Percentiles rank a stretch among this genome's conserved stretches.
These are phyloP conservation scores for Drosophila vallismaia DNA, from an alignment of 2,888 invertebrate genomes.

Conservation along the genomic window DNA sequence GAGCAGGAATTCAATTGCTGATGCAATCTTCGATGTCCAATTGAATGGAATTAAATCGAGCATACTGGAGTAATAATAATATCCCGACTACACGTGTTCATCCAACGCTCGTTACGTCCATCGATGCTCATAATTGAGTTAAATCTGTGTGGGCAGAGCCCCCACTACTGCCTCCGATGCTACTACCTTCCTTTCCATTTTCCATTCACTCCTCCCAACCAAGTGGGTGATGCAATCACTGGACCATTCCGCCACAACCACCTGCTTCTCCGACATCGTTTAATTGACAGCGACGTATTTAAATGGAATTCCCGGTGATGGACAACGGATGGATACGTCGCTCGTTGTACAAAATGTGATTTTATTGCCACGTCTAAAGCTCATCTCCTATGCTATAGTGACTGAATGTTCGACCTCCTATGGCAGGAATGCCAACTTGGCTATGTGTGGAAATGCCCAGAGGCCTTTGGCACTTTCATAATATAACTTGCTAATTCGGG, in stretches of 20 bases:
- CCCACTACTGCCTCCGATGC: not conserved
- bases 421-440: conserved; percentile 4
- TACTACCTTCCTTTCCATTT: no score
- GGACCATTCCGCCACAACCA: conserved; percentile 40
- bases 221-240: conserved; percentile 38
- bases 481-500: no score
- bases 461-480: no score
- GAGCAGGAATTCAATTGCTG: conserved; percentile 23
- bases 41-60: conserved; percentile 70
- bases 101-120: conserved; percentile 48
- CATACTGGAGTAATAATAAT: conserved; percentile 43
- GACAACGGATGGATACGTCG: conserved; percentile 24
- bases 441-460: no score
- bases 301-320: conserved; percentile 47
- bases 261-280: conserved; percentile 32
- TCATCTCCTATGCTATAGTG: not conserved
- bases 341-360: conserved; percentile 52
- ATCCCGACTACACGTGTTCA: conserved; percentile 46
- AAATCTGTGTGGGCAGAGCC: conserved; percentile 16
- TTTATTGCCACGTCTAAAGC: conserved; percentile 41
- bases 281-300: conserved; percentile 62
- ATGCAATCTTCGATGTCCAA: conserved; percentile 48
- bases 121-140: conserved; percentile 47
- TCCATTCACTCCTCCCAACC: not conserved
- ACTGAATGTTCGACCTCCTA: not conserved